Conservation (phyloP, 2,888 invertebrate genomes). For the Drosophila mimica region DNA sequence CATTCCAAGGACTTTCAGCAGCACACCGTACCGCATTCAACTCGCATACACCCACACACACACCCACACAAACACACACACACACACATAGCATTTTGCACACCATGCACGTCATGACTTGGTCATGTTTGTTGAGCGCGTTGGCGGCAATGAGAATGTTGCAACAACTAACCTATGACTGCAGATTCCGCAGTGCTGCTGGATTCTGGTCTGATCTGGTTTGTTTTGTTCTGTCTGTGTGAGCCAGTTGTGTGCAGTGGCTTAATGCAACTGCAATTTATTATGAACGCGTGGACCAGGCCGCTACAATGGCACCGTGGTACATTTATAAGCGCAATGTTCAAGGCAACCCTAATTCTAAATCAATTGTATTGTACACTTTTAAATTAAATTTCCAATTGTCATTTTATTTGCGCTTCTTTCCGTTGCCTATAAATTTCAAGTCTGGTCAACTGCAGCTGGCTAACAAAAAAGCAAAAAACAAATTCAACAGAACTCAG, state of each 20-base stretch:
- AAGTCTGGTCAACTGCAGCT: constrained; percentile 38
- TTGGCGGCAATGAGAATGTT: constrained; percentile 33
- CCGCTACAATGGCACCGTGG: constrained; percentile 6
- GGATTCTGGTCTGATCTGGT: neutral
- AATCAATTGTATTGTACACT: constrained; percentile 59
- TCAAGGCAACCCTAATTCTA: constrained; percentile 46
- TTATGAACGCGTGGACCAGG: constrained; percentile 14
- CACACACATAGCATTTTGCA: constrained; percentile 14
- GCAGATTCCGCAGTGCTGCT: constrained; percentile 35
- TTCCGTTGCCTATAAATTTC: constrained; percentile 66
- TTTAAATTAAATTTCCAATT: constrained; percentile 69
- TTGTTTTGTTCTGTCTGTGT: neutral
- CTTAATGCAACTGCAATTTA: constrained; percentile 43
- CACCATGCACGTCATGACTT: constrained; percentile 55
- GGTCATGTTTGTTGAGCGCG: constrained; percentile 60
- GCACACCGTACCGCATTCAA: constrained; percentile 27
- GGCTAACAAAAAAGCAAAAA: constrained; percentile 8
- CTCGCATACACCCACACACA: constrained; percentile 10
- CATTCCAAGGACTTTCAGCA: constrained; percentile 46
- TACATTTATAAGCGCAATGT: constrained; percentile 32
- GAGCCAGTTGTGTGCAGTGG: constrained; percentile 9
- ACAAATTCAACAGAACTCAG: constrained; percentile 10
- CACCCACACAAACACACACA: constrained; percentile 5
- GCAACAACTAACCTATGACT: constrained; percentile 45
- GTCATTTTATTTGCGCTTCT: constrained; percentile 65